A percentile compares a stretch with the other conserved stretches of the same genome.
phyloP scores from a whole-genome alignment of 2,797 vertebrate species.

The Anabacerthia variegaticeps region DNA sequence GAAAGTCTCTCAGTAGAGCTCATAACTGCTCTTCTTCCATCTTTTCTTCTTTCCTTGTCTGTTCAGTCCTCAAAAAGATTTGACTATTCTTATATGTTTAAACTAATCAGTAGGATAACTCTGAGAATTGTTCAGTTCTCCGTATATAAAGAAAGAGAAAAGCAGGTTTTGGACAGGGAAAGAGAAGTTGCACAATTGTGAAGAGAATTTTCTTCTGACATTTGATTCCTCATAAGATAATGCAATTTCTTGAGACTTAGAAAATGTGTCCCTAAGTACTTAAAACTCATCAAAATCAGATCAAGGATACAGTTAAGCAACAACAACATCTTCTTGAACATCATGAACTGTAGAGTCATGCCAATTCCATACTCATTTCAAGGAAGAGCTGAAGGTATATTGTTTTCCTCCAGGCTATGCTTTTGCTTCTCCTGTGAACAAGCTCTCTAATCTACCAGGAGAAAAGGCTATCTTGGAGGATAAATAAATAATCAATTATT shows the following conservation, averaged over 20 bases:
- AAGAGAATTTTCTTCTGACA: background rate
- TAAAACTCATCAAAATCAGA: background rate
- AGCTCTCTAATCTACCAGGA: conserved; percentile 32
- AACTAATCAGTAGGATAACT: background rate
- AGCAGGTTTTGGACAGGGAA: background rate
- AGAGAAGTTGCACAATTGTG: background rate
- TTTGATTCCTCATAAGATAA: background rate
- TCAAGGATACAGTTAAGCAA: background rate
- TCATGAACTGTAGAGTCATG: background rate
- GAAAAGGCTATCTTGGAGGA: conserved; percentile 45
- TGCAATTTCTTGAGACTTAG: background rate
- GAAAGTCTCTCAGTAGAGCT: background rate
- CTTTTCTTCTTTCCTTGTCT: background rate
- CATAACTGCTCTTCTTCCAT: background rate
- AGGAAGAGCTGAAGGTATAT: conserved; percentile 12
- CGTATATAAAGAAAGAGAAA: background rate
- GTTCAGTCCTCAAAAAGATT: background rate
- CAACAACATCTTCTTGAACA: background rate
- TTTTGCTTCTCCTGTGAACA: conserved; percentile 46
- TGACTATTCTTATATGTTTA: background rate
- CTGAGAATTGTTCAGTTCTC: background rate
- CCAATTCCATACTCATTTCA: background rate
- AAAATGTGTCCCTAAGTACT: background rate
- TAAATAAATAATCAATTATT: conserved; percentile 70
- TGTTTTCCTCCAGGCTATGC: conserved; percentile 28